Percentiles rank a stretch among this genome's conserved stretches.
These are phyloP conservation scores for Chondrosia reniformis DNA, from an alignment of 37 sponge, comb jelly and placozoan genomes.

Conservation along the genomic window DNA sequence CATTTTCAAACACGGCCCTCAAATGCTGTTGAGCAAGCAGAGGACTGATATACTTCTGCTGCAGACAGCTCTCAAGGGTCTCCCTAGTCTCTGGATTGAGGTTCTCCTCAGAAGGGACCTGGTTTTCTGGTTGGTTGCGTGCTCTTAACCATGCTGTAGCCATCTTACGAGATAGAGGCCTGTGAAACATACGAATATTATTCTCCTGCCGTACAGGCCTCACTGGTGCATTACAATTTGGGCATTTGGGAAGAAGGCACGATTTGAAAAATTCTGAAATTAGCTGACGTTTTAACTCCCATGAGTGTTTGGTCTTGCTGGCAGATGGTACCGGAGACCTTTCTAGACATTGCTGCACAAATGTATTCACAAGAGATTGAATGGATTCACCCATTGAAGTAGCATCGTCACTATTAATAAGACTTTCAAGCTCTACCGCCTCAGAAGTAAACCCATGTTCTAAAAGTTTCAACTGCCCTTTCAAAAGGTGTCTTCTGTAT, in stretches of 20 bases:
- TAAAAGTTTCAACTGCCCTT: constrained; percentile 59
- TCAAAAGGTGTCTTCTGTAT: constrained; percentile 22
- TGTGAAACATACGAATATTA: constrained; percentile 50
- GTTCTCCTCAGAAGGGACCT: not conserved
- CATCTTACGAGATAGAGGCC: constrained; percentile 53
- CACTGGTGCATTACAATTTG: constrained; percentile 77
- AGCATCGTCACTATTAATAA: not conserved
- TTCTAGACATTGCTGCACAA: constrained; percentile 1
- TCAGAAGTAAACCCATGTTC: constrained; percentile 56
- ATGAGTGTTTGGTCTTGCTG: constrained; percentile 43
- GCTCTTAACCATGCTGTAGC: constrained; percentile 42
- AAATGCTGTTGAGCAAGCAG: constrained; percentile 74
- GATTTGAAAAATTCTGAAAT: constrained; percentile 45
- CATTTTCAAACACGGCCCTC: constrained; percentile 50
- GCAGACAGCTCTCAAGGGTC: constrained; percentile 4
- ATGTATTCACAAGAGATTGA: not conserved
- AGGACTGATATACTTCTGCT: constrained; percentile 59
- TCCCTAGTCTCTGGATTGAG: not conserved
- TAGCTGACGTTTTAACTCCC: constrained; percentile 36
- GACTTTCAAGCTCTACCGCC: constrained; percentile 46
- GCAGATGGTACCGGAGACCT: not conserved
- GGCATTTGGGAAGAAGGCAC: constrained; percentile 45
- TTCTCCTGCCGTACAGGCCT: constrained; percentile 64
- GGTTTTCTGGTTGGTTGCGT: not conserved
- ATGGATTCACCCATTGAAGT: not conserved